These are phyloP conservation scores for Melanotaenia nigrans DNA, from an alignment of 2,797 vertebrate genomes.

Conservation along the genomic window DNA sequence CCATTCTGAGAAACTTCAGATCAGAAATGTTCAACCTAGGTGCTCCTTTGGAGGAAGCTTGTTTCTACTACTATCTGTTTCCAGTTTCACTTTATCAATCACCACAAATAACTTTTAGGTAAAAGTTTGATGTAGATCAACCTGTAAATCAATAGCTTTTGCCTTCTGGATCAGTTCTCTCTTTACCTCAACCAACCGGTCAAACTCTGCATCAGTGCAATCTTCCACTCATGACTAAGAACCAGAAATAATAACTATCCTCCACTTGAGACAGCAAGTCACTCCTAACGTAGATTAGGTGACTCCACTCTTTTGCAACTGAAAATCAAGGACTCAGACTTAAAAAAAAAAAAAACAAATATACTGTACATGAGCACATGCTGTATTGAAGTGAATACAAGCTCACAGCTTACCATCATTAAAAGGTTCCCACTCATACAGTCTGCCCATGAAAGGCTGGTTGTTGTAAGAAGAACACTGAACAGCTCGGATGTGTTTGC, in stretches of 20 bases:
- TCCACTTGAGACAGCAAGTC: no score
- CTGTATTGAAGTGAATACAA: not conserved
- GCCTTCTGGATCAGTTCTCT: not conserved
- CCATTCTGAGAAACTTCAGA: not conserved
- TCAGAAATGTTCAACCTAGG: not conserved
- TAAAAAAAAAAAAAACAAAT: not conserved
- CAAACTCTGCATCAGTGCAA: not conserved
- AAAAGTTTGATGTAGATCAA: not conserved
- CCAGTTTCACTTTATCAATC: not conserved
- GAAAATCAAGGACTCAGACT: not conserved
- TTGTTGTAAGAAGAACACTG: slow-evolving; percentile 95
- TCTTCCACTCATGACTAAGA: not conserved
- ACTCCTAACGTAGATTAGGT: no score
- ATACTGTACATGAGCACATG: not conserved
- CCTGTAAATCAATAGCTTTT: not conserved
- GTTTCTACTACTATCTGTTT: not conserved
- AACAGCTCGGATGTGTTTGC: slow-evolving; percentile 88
- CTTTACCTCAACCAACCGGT: not conserved
- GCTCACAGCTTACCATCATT: slow-evolving; percentile 85
- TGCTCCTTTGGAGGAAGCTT: not conserved
- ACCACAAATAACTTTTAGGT: not conserved
- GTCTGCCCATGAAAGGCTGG: slow-evolving; percentile 94
- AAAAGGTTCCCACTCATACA: slow-evolving; percentile 97
- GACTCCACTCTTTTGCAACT: not conserved
- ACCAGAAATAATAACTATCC: not conserved